Conservation (phyloP, 2,797 vertebrate genomes). For the Ptychobarbus kaznakovi region DNA sequence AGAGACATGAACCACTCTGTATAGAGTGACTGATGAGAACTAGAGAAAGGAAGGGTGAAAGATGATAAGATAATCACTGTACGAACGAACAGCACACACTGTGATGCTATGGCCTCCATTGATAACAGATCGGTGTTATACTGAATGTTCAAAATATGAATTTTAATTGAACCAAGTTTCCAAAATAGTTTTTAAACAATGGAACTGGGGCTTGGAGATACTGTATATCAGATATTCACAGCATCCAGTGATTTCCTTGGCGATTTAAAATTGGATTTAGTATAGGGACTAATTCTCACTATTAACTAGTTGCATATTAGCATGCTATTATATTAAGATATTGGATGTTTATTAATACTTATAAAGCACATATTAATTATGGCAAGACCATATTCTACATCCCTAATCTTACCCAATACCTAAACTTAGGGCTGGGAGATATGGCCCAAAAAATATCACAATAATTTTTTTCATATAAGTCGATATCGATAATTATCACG, state of each 20-base stretch:
- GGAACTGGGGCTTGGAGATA: neutral
- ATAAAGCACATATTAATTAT: neutral
- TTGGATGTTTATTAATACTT: neutral
- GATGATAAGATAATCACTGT: slow-evolving; percentile 1
- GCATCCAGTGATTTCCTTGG: no score
- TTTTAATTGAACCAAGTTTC: neutral
- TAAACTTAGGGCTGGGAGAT: no score
- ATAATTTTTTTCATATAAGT: no score
- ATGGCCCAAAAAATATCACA: no score
- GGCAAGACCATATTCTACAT: no score
- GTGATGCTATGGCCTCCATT: neutral
- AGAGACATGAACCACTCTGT: neutral
- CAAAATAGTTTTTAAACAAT: slow-evolving; percentile 4
- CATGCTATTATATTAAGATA: neutral
- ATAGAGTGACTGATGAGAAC: slow-evolving; percentile 28
- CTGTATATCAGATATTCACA: neutral
- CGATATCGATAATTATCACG: no score
- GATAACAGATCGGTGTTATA: slow-evolving; percentile 10
- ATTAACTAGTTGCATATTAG: neutral
- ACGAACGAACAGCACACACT: neutral
- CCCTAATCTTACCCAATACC: neutral
- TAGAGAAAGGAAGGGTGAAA: slow-evolving; percentile 17
- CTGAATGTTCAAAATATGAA: neutral
- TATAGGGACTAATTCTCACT: neutral
- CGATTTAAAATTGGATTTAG: neutral